A percentile compares a stretch with the other conserved stretches of the same genome.
These are phyloP conservation scores for Aporrectodea caliginosa DNA, from an alignment of 1,140 invertebrate genomes.

Conservation along the genomic window DNA sequence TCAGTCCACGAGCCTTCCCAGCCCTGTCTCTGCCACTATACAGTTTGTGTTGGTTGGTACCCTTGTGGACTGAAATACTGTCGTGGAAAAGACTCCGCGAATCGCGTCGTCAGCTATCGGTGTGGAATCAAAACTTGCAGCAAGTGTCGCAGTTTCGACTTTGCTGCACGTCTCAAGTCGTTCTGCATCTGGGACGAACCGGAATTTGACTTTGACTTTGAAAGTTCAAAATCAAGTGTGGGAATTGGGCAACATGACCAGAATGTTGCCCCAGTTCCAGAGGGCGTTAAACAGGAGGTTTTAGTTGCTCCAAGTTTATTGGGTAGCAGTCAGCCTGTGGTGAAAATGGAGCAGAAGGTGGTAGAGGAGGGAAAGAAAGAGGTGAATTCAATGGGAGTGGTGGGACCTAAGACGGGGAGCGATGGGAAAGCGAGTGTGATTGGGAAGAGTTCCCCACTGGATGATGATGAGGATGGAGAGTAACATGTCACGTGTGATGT, in stretches of 20 bases:
- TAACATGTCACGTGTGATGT: too few relatives aligned
- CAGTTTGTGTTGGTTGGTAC: constrained; percentile 84
- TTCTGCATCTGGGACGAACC: constrained; percentile 74
- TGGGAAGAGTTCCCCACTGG: not conserved
- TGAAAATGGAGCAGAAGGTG: not conserved
- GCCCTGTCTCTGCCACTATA: constrained; percentile 72
- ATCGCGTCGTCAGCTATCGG: constrained; percentile 69
- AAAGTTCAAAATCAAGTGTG: not conserved
- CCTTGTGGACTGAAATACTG: constrained; percentile 92
- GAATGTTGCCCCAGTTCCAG: too few relatives aligned
- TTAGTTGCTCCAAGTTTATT: not conserved
- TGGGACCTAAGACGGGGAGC: too few relatives aligned
- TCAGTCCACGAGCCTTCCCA: constrained; percentile 44
- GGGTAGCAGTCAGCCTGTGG: not conserved
- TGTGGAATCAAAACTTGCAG: constrained; percentile 94
- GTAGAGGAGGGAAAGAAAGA: not conserved
- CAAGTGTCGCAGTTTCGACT: constrained; percentile 80
- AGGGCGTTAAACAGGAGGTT: not conserved
- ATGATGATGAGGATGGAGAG: not conserved
- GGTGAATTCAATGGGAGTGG: not conserved
- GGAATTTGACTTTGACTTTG: not conserved
- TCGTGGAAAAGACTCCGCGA: constrained; percentile 64
- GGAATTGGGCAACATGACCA: not conserved
- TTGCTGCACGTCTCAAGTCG: constrained; percentile 75
- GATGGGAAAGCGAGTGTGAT: not conserved